These are phyloP conservation scores for Elgonia sp. DNA, from an alignment of 2,888 invertebrate species.

Conservation along the genomic window DNA sequence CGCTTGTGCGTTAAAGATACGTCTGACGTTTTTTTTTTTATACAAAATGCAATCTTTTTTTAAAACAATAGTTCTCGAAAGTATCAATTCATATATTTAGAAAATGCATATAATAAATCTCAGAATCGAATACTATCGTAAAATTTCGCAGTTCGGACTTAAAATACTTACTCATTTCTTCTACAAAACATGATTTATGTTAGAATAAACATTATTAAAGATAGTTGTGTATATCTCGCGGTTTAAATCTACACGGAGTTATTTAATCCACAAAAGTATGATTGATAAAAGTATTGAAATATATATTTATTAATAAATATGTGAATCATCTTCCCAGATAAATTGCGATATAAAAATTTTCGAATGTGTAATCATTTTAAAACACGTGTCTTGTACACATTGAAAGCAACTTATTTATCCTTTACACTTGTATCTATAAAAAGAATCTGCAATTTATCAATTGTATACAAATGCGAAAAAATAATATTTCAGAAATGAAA, in stretches of 20 bases:
- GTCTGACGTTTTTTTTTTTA: background rate
- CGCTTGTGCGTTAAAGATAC: background rate
- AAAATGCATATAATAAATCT: no score
- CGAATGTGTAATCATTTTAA: background rate
- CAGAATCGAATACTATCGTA: no score
- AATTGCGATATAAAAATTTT: conserved; percentile 32
- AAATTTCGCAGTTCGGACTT: no score
- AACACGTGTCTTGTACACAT: conserved; percentile 39
- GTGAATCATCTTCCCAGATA: conserved; percentile 35
- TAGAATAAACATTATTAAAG: background rate
- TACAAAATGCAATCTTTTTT: background rate
- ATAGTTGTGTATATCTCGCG: background rate
- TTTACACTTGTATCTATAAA: conserved; percentile 68
- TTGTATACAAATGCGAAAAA: conserved; percentile 54
- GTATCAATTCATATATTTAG: no score
- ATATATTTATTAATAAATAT: conserved; percentile 46
- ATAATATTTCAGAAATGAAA: conserved; percentile 43
- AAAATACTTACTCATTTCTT: no score
- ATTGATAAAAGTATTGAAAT: conserved; percentile 1
- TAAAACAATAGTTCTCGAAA: no score
- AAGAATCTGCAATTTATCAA: conserved; percentile 67
- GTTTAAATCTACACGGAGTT: background rate
- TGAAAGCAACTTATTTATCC: conserved; percentile 56
- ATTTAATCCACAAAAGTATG: background rate
- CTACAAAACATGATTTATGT: no score